phyloP scores from a whole-genome alignment of 2,888 invertebrate species.

The Steinernema carpocapsae region DNA sequence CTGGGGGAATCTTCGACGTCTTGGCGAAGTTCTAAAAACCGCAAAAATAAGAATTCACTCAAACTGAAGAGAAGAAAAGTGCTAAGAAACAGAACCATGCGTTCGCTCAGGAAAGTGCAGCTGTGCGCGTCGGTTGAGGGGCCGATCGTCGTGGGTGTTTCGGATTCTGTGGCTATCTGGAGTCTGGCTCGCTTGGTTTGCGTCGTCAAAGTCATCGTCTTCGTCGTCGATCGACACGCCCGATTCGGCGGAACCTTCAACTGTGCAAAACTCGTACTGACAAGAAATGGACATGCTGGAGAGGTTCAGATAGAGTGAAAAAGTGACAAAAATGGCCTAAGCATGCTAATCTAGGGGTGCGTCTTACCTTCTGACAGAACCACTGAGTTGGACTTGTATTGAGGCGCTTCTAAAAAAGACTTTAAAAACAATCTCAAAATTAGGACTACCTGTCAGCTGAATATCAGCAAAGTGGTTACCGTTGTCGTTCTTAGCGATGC shows the following conservation, averaged over 20 bases:
- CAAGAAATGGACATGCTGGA: constrained; percentile 1
- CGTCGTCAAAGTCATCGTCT: background rate
- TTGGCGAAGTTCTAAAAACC: constrained; percentile 19
- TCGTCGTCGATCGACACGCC: constrained; percentile 25
- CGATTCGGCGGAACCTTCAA: constrained; percentile 31
- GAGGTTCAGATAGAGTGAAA: background rate
- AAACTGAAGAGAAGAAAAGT: background rate
- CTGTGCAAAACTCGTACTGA: constrained; percentile 29
- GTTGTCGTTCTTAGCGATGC: constrained; percentile 66
- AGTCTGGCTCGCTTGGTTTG: background rate
- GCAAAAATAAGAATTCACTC: background rate
- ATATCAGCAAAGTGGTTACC: constrained; percentile 64
- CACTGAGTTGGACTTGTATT: background rate
- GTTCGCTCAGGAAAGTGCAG: background rate
- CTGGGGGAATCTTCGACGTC: constrained; percentile 14
- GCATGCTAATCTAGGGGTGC: background rate
- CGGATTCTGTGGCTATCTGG: background rate
- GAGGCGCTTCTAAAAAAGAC: background rate
- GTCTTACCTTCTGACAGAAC: constrained; percentile 26
- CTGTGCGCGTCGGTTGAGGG: constrained; percentile 19
- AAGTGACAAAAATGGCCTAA: background rate
- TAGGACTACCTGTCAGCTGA: constrained; percentile 51
- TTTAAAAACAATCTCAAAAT: background rate
- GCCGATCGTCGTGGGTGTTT: constrained; percentile 7
- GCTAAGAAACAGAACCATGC: constrained; percentile 33